Evolutionary conservation across 2,113 vertebrate species (phyloP), one percentile per base, ranked within the genome.

Genomic region (Illadopsis cleaveri): DNA sequence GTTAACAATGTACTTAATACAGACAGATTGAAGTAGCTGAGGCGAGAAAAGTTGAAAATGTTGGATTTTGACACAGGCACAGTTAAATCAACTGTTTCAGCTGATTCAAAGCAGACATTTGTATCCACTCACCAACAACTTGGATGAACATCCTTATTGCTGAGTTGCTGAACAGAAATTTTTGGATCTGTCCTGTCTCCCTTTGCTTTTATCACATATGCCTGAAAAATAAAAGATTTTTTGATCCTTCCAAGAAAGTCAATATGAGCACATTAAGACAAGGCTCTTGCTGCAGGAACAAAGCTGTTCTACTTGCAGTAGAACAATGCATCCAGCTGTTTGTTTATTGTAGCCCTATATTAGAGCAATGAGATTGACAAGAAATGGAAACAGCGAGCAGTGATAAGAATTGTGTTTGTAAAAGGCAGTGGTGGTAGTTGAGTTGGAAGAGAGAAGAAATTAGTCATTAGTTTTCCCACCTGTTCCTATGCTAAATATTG

Each of bases 381-480:
- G 71, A 90, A 93, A 90, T 71, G 40, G 65, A 93, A 94, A 60
- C 93, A 96, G 92, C 71, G 80, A 79, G 83, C 40, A 86, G 40
- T 42, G 30, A 19, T 68, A 83, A 89, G 93, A 93, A 60, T 11
- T 84, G 70, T 50, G 60, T 94, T 94, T 95, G 90, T 79, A 70
- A 96, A 91, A 94, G 69, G 77, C 31, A 24, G 44, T 83, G 44
- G 60, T 75, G 47, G 40, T 42, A 82, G 60, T 50, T 94, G 56
- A 61, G 8, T 65, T 81, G 48, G 80, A 94, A 95, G 47, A 93
- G 68, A 84, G 57, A 90, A 92, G 69, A 89, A 93, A 95, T 96
- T 93, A 96, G 72, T 90, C 90, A 95, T 95, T 88, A 83, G 31
- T 82, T 93, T 89, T 86, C 65, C 90, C 93, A 92, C 95, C 92